Base-by-base conservation (phyloP, 1,140 invertebrate genomes). In the Tetramorium simillimum region DNA sequence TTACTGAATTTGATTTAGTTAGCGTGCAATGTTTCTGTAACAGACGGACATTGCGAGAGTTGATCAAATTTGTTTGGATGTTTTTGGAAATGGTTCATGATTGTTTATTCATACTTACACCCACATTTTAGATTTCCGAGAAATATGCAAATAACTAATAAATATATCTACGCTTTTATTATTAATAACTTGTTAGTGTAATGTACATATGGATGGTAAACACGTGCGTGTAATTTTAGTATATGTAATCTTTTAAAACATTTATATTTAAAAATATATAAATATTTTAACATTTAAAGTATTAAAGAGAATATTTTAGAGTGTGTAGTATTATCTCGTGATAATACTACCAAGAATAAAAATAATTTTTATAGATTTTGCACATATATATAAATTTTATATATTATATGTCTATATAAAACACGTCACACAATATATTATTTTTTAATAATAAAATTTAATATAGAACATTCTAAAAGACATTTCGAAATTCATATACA, bases 11-110 rank as follows among this genome's bases (percentile, higher is more conserved):
- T 21, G n/a, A 62, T 40, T 75, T 0, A 75, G 53, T 16, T 43
- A 18, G 28, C 43, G 53, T 51, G 24, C 33, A 62, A 77, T 60
- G 24, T 77, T 60, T 28, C 40, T 77, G n/a, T 76, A 76, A 60
- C 37, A 28, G 9, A 40, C 2, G 5, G 6, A 9, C 21, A 62
- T 18, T 28, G 40, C 43, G 75, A 77, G 9, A 43, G 9, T 62
- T 77, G 16, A 77, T 62, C 1, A 21, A 62, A 62, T 46, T 77
- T 46, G 46, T 43, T 43, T 46, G n/a, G 10, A 46, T 63, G 49
- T 77, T 77, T 63, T n/a, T 18, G 16, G 21, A 28, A 51, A 76
- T n/a, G 63, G 40, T 33, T 77, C 14, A 33, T 33, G 4, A 2
- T 18, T 77, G 4, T 77, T 77, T 46, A 46, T 43, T 46, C 3